Percentiles rank a stretch among this genome's conserved stretches.
Conservation (phyloP, 2,888 invertebrate genomes). For the Leucoptera coffeella region DNA sequence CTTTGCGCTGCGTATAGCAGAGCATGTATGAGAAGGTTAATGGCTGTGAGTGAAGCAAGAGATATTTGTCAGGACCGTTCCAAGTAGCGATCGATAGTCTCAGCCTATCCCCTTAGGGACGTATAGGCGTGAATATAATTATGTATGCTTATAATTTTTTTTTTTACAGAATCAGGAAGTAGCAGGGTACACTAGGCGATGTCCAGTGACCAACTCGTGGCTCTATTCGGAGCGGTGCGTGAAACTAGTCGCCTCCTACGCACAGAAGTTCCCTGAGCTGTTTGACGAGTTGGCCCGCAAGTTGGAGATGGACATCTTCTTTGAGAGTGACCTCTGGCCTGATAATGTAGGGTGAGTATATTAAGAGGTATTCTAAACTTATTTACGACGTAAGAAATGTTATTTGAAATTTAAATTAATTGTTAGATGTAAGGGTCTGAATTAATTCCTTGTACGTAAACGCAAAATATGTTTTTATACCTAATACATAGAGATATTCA, state of each 20-base stretch:
- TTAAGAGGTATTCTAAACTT: neutral
- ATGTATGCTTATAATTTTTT: too few species aligned
- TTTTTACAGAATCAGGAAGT: conserved; percentile 57
- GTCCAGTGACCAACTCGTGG: conserved; percentile 61
- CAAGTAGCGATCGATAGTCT: too few species aligned
- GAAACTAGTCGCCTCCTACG: conserved; percentile 65
- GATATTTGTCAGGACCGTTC: too few species aligned
- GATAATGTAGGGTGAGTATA: conserved; percentile 37
- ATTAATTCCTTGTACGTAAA: neutral
- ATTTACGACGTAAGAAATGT: neutral
- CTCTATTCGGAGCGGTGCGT: conserved; percentile 72
- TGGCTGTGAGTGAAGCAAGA: too few species aligned
- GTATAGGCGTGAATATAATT: too few species aligned
- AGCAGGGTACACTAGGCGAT: conserved; percentile 75
- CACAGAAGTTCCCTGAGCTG: conserved; percentile 64
- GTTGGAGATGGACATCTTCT: conserved; percentile 48
- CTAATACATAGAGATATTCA: too few species aligned
- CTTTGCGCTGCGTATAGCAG: too few species aligned
- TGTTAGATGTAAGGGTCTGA: neutral
- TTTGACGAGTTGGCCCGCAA: conserved; percentile 51
- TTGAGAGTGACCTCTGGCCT: conserved; percentile 63
- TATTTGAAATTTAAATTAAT: neutral
- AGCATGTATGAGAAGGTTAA: too few species aligned
- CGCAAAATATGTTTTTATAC: neutral
- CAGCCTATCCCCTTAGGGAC: too few species aligned